Evolutionary conservation across 2,888 invertebrate species (phyloP).

Genomic region (Coleophora flavipennella): DNA sequence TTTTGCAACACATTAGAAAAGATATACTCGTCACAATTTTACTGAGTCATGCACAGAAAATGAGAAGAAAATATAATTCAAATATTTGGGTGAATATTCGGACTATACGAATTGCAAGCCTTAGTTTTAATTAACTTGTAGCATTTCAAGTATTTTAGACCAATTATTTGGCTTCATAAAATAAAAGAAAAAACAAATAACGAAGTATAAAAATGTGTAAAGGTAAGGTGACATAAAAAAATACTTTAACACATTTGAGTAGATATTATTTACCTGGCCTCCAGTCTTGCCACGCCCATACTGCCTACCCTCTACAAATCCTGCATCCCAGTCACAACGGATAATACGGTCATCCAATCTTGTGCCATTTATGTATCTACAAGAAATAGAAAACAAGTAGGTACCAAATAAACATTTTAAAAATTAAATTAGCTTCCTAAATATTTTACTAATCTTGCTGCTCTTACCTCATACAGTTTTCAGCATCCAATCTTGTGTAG

Average conservation of each 20-base stretch:
- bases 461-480: conserved; percentile 81
- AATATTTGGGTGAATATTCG: no score
- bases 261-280: conserved; percentile 82
- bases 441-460: neutral
- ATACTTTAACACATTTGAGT: no score
- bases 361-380: conserved; percentile 94
- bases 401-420: neutral
- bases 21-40: no score
- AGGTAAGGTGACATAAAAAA: no score
- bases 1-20: no score
- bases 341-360: conserved; percentile 97
- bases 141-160: no score
- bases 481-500: conserved; percentile 81
- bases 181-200: conserved; percentile 38
- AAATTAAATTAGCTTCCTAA: neutral
- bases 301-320: conserved; percentile 98
- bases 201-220: no score
- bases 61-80: no score
- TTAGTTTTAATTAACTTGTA: no score
- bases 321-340: conserved; percentile 99
- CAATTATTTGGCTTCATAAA: no score
- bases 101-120: no score
- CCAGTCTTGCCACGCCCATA: conserved; percentile 98
- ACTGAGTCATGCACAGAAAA: no score
- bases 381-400: conserved; percentile 15